Percentiles rank a stretch among this genome's conserved stretches.
Evolutionary conservation across 2,888 invertebrate species (phyloP).

Genomic region (Xylocampa areola): DNA sequence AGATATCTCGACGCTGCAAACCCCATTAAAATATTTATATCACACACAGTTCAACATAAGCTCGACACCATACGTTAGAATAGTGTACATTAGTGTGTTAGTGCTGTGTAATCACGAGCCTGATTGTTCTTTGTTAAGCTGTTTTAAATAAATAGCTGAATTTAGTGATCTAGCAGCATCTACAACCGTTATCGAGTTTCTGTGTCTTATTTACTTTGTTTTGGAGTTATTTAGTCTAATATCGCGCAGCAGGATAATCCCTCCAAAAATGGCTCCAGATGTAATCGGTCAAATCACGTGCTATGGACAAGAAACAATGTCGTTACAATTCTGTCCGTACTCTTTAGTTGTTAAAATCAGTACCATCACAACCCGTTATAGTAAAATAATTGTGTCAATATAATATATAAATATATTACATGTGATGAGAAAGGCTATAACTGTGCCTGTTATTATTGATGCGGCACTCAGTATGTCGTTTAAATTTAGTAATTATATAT

Average conservation of each 20-base stretch:
- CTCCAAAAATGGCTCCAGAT: constrained; percentile 56
- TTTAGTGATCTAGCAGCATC: constrained; percentile 61
- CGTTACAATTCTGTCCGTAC: constrained; percentile 51
- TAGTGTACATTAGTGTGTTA: constrained; percentile 81
- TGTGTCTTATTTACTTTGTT: constrained; percentile 51
- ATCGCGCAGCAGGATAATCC: constrained; percentile 56
- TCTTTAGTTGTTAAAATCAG: constrained; percentile 50
- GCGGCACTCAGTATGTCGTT: constrained; percentile 48
- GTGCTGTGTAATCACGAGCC: constrained; percentile 73
- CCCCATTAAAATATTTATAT: constrained; percentile 86
- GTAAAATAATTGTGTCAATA: constrained; percentile 42
- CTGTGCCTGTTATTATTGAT: constrained; percentile 35
- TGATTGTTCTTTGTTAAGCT: constrained; percentile 62
- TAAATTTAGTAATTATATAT: constrained; percentile 16
- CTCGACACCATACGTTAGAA: constrained; percentile 77
- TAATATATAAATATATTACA: constrained; percentile 40
- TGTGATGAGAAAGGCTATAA: constrained; percentile 47
- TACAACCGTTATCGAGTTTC: constrained; percentile 52
- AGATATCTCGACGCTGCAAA: constrained; percentile 90
- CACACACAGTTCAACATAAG: constrained; percentile 79
- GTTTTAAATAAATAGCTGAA: constrained; percentile 49
- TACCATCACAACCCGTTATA: constrained; percentile 47
- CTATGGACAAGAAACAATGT: constrained; percentile 53
- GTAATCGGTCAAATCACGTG: constrained; percentile 55
- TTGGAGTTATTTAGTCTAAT: constrained; percentile 50